A percentile compares a stretch with the other conserved stretches of the same genome.
Conservation (phyloP, 2,888 invertebrate genomes). For the Drosophila quinaria region DNA sequence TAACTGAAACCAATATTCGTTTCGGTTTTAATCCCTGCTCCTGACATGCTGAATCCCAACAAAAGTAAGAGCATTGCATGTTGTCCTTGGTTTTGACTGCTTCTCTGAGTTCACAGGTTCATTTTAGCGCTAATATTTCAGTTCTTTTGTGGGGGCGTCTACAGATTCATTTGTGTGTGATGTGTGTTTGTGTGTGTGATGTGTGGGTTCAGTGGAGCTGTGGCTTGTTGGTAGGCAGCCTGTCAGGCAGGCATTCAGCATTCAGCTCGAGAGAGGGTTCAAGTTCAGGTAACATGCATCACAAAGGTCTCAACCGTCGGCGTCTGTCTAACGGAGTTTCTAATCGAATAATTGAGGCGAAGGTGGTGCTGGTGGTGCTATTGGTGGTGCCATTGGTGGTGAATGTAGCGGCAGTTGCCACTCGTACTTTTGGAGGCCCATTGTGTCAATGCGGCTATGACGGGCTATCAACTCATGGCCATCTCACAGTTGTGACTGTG, state of each 20-base stretch:
- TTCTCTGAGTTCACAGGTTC: constrained; percentile 11
- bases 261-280: constrained; percentile 22
- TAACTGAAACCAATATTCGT: no score
- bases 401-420: constrained; percentile 42
- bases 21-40: no score
- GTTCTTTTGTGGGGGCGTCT: constrained; percentile 40
- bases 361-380: constrained; percentile 24
- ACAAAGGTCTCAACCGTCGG: constrained; percentile 31
- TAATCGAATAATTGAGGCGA: constrained; percentile 72
- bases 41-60: no score
- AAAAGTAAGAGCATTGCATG: constrained; percentile 9
- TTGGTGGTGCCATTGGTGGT: constrained; percentile 20
- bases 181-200: constrained; percentile 15
- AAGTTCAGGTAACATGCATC: constrained; percentile 37
- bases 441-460: constrained; percentile 74
- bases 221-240: constrained; percentile 18
- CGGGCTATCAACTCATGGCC: constrained; percentile 75
- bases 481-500: constrained; percentile 52
- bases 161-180: constrained; percentile 1
- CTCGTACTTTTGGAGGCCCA: constrained; percentile 37
- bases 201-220: constrained; percentile 29
- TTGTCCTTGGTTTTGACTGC: background rate
- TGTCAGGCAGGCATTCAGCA: constrained; percentile 10
- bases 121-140: constrained; percentile 35
- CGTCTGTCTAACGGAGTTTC: constrained; percentile 65